phyloP scores from a whole-genome alignment of 2,888 invertebrate species.

The Lepidochrysops patricia region DNA sequence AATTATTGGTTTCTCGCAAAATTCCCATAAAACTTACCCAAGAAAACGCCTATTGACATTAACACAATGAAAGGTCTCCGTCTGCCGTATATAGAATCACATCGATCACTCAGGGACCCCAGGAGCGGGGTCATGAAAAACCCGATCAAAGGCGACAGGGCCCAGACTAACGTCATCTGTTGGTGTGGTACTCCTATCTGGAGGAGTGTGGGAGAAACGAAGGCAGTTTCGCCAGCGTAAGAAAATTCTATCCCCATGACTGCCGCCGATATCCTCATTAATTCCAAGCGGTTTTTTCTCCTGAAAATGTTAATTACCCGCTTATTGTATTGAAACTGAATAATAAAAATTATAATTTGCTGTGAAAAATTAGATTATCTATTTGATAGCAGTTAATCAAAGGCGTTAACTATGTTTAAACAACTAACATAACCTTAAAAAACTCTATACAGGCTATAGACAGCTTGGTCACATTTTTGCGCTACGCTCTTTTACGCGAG shows the following conservation, averaged over 20 bases:
- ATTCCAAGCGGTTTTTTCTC: slow-evolving; percentile 84
- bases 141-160: slow-evolving; percentile 93
- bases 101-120: slow-evolving; percentile 94
- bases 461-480: no score
- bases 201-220: slow-evolving; percentile 94
- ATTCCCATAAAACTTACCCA: slow-evolving; percentile 74
- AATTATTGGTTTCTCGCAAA: neutral
- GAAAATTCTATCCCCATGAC: slow-evolving; percentile 99
- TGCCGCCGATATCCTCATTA: slow-evolving; percentile 91
- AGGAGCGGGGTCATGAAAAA: slow-evolving; percentile 95
- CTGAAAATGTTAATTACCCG: slow-evolving; percentile 54
- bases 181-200: slow-evolving; percentile 94
- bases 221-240: slow-evolving; percentile 97
- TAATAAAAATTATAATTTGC: no score
- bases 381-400: no score
- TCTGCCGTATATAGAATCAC: slow-evolving; percentile 85
- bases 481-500: no score
- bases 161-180: slow-evolving; percentile 97
- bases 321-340: neutral
- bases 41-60: slow-evolving; percentile 89
- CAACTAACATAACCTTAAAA: no score
- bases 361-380: no score
- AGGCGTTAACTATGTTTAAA: no score
- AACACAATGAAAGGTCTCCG: slow-evolving; percentile 93
- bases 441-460: no score